Evolutionary conservation across 2,797 vertebrate species (phyloP).

Genomic region (Erpetoichthys calabaricus): DNA sequence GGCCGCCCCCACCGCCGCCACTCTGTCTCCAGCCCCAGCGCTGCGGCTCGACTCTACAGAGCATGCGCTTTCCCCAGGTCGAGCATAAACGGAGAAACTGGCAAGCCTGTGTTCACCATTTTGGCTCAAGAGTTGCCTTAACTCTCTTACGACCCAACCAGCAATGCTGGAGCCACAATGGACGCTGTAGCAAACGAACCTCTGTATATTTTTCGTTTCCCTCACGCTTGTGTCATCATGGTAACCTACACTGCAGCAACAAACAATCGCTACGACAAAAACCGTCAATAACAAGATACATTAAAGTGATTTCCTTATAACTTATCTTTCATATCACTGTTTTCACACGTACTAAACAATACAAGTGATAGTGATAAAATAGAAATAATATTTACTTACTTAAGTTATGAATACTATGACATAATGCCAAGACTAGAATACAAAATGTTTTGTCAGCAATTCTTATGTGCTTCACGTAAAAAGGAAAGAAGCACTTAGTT

Average conservation of each 20-base stretch:
- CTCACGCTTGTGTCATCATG: slow-evolving; percentile 4
- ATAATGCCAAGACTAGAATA: no score
- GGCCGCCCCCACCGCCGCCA: slow-evolving; percentile 34
- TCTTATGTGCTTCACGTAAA: no score
- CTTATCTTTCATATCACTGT: no score
- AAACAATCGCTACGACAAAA: slow-evolving; percentile 6
- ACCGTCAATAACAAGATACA: background rate
- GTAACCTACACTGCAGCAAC: slow-evolving; percentile 2
- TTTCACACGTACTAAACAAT: no score
- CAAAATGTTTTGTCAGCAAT: no score
- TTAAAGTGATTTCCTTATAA: slow-evolving; percentile 4
- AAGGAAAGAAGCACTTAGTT: no score
- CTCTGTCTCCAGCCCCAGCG: slow-evolving; percentile 29
- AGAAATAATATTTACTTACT: no score
- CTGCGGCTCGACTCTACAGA: slow-evolving; percentile 16
- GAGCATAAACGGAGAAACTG: background rate
- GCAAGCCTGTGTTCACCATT: background rate
- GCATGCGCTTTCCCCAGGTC: slow-evolving; percentile 44
- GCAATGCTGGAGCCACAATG: slow-evolving; percentile 6
- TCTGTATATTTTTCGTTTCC: background rate
- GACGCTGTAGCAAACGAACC: background rate
- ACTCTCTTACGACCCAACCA: background rate
- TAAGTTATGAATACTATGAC: no score
- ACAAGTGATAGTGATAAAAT: no score
- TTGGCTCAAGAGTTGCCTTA: background rate